Base-by-base conservation (phyloP, 2,797 vertebrate genomes). In the Salarias fasciatus region DNA sequence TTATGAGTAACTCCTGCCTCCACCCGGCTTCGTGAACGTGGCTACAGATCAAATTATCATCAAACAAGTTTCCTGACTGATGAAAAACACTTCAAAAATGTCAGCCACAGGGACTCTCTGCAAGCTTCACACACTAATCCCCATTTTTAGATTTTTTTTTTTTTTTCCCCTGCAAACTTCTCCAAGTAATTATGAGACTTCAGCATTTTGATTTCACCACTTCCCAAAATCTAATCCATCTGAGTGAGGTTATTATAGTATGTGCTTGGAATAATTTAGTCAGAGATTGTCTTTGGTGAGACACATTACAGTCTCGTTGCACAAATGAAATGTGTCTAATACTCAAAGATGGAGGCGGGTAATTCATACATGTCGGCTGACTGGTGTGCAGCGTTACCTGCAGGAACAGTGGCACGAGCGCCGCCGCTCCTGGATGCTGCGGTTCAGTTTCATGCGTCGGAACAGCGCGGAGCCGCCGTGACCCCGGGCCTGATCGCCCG, bases 371-470 rank as follows among this genome's bases (percentile, higher is more conserved):
- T 3, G 18, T 24, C 14, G 40, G 35, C 15, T 48, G 24, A 30
- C 53, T 33, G 40, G 18, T 47, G 52, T 13, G 43, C 11, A 53
- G 61, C 62, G 59, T 46, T 90, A 91, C 90, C 91, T 92, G 88
- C 15, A 60, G 3, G 48, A 5, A 42, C 77, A 76, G 31, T 82
- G 68, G 31, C 67, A 77, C 0, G 83, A 81, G 63, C 83, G 83
- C 18, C 80, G 79, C 63, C 44, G 79, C 70, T 91, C 88, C 64
- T 79, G 80, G 72, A 92, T 86, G 7, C 89, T 91, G 75, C 89
- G 85, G 82, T 90, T 90, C 40, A 90, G 80, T 69, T 86, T 89
- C 83, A 91, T 51, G 1, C 86, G 84, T 0, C 88, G 84, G 46
- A 92, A 91, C 53, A 92, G 72, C 45, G 37, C 8, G 0, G 72